Evolutionary conservation across 2,797 vertebrate species (phyloP).

Genomic region (Poeciliopsis infans): DNA sequence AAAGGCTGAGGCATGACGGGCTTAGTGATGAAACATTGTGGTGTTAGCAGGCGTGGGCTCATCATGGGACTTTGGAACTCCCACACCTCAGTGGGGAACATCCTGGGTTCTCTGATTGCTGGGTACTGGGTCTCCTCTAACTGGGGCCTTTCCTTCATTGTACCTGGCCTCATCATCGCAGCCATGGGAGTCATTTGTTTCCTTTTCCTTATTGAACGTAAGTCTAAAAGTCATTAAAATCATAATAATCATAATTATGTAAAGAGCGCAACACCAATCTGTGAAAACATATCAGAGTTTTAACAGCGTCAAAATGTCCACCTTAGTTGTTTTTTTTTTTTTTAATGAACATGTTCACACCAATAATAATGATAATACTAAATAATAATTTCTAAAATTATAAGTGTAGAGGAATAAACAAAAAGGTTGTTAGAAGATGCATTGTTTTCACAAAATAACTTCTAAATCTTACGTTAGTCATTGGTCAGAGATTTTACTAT

Average conservation of each 20-base stretch:
- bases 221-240: conserved; percentile 63
- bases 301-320: neutral
- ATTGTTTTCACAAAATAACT: neutral
- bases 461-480: neutral
- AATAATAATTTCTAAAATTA: neutral
- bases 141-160: conserved; percentile 93
- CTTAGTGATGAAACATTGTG: neutral
- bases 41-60: conserved; percentile 85
- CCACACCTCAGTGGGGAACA: conserved; percentile 96
- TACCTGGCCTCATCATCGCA: conserved; percentile 88
- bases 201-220: conserved; percentile 94
- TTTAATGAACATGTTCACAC: neutral
- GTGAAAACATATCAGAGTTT: neutral
- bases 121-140: conserved; percentile 88
- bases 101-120: conserved; percentile 92
- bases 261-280: neutral
- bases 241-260: neutral
- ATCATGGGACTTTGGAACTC: conserved; percentile 99
- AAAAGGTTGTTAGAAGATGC: neutral
- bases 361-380: neutral
- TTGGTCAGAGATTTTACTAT: neutral
- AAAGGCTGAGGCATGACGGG: neutral
- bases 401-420: neutral
- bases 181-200: conserved; percentile 89
- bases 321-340: neutral